A percentile compares a stretch with the other conserved stretches of the same genome.
These are phyloP conservation scores for Sarcophaga rosellei DNA, from an alignment of 2,888 invertebrate species.

Conservation along the genomic window DNA sequence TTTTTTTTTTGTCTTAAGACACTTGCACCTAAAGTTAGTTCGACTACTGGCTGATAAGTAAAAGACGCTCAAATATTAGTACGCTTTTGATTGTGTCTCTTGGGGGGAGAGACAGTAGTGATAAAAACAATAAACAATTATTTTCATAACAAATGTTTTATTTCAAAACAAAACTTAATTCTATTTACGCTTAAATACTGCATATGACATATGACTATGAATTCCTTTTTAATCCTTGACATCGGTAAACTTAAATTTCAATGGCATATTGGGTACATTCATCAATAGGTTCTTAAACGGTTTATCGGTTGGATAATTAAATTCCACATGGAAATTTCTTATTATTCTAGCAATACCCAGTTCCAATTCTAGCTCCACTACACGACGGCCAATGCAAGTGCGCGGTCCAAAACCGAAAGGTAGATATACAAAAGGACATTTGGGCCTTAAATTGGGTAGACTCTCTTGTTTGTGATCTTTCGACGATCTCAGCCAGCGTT, in stretches of 20 bases:
- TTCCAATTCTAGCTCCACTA: conserved; percentile 88
- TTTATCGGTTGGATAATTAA: conserved; percentile 75
- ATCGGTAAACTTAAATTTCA: conserved; percentile 79
- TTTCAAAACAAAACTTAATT: background rate
- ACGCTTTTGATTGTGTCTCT: too few species aligned
- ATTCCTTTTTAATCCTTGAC: conserved; percentile 51
- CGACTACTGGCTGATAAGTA: too few species aligned
- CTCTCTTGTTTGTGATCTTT: conserved; percentile 75
- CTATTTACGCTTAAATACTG: too few species aligned
- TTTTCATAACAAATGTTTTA: too few species aligned
- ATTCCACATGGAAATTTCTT: conserved; percentile 76
- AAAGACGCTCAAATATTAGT: too few species aligned
- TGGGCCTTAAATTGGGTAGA: conserved; percentile 56
- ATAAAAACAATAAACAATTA: too few species aligned
- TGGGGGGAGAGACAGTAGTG: too few species aligned
- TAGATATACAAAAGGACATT: conserved; percentile 76
- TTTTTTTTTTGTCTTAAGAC: too few species aligned
- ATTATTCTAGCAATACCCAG: conserved; percentile 81
- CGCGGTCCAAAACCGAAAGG: conserved; percentile 89
- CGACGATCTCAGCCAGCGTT: conserved; percentile 69
- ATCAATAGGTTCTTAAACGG: conserved; percentile 75
- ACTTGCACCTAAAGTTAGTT: too few species aligned
- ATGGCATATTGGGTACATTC: conserved; percentile 78
- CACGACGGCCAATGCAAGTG: conserved; percentile 87
- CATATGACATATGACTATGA: background rate